A percentile compares a stretch with the other conserved stretches of the same genome.
Conservation (phyloP, 1,140 invertebrate species). For the Armadillidium nasatum region DNA sequence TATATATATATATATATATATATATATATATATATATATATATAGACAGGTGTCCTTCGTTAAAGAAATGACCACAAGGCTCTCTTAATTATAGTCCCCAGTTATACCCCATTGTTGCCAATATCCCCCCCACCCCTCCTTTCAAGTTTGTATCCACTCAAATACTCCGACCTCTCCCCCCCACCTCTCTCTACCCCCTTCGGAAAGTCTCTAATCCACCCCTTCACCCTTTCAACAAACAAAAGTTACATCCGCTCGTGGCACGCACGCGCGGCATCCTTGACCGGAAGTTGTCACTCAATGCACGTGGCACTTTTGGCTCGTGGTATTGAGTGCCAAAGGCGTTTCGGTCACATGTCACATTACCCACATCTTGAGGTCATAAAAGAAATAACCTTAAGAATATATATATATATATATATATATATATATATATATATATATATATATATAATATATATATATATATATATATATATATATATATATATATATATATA, state of each 20-base stretch:
- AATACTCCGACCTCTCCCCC: background rate
- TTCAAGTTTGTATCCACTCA: no score
- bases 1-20: no score
- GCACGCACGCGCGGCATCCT: background rate
- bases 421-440: background rate
- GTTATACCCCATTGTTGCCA: no score
- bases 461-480: conserved; percentile 6
- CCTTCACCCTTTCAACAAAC: background rate
- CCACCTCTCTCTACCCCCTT: background rate
- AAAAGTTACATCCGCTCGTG: conserved; percentile 1
- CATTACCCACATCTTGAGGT: background rate
- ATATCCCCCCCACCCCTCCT: no score
- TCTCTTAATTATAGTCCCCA: no score
- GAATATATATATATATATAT: conserved; percentile 1
- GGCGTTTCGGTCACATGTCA: background rate
- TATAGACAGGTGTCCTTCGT: no score
- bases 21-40: no score
- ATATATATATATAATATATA: background rate
- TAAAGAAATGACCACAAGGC: no score
- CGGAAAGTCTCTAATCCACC: background rate
- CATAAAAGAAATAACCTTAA: background rate
- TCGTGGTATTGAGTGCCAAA: no score
- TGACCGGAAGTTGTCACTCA: background rate
- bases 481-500: conserved; percentile 6
- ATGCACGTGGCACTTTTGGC: background rate